Evolutionary conservation across 2,888 invertebrate species (phyloP).

Genomic region (Lissonota sp.): DNA sequence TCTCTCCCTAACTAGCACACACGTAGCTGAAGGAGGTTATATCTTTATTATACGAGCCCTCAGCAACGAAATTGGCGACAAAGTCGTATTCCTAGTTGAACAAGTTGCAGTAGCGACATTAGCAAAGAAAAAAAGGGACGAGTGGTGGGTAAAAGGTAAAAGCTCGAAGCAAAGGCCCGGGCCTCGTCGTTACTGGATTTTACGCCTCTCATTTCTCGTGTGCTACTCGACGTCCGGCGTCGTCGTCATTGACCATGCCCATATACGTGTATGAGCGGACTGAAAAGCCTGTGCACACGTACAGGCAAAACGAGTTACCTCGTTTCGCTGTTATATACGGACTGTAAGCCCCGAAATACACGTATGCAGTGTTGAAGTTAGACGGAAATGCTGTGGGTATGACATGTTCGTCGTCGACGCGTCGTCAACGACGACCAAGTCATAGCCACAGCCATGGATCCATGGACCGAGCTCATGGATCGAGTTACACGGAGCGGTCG

Average conservation of each 20-base stretch:
- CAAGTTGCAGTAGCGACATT: slow-evolving; percentile 30
- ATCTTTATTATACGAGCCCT: slow-evolving; percentile 37
- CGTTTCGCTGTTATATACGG: slow-evolving; percentile 25
- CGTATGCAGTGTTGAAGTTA: background rate
- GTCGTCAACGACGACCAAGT: slow-evolving; percentile 17
- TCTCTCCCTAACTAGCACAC: background rate
- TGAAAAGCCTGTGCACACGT: background rate
- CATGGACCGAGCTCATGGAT: slow-evolving; percentile 57
- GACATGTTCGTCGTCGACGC: slow-evolving; percentile 22
- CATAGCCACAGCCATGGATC: slow-evolving; percentile 2
- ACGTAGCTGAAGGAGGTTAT: slow-evolving; percentile 38
- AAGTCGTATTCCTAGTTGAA: slow-evolving; percentile 45
- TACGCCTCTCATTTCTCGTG: slow-evolving; percentile 57
- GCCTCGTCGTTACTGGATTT: slow-evolving; percentile 54
- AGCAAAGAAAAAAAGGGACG: slow-evolving; percentile 3
- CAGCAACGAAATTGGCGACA: slow-evolving; percentile 48
- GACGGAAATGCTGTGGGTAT: slow-evolving; percentile 3
- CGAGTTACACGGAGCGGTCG: slow-evolving; percentile 75
- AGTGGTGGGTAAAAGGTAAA: slow-evolving; percentile 4
- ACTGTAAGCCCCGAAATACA: slow-evolving; percentile 7
- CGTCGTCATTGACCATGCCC: slow-evolving; percentile 3
- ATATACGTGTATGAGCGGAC: background rate
- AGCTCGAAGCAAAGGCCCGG: slow-evolving; percentile 18
- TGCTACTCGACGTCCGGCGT: slow-evolving; percentile 29
- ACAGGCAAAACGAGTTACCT: slow-evolving; percentile 18